Evolutionary conservation across 2,888 invertebrate species (phyloP).

Genomic region (Halictus quadricinctus): DNA sequence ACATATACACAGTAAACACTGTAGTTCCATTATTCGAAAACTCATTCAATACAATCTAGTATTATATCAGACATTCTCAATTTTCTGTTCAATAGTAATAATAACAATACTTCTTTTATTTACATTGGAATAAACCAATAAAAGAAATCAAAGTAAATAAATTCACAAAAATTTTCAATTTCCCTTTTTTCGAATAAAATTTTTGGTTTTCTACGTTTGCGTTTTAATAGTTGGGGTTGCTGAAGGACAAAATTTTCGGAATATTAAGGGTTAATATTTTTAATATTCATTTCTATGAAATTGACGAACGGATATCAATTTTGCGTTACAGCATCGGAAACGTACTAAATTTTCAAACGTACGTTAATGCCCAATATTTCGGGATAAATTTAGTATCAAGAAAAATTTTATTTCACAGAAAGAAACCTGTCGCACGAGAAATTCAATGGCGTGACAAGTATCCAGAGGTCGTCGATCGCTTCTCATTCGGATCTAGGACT

Average conservation of each 20-base stretch:
- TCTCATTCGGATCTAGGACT: background rate
- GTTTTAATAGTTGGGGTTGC: background rate
- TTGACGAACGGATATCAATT: background rate
- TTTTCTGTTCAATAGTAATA: background rate
- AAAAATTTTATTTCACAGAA: background rate
- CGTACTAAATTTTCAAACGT: background rate
- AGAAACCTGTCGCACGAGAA: background rate
- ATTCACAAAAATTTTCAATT: background rate
- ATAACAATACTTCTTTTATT: background rate
- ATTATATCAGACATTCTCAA: background rate
- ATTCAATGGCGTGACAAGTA: background rate
- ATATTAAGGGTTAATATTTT: background rate
- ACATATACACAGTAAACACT: no score
- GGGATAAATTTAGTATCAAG: background rate
- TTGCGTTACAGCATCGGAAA: background rate
- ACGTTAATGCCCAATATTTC: background rate
- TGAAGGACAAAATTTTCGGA: background rate
- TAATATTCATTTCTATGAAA: background rate
- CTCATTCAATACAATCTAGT: background rate
- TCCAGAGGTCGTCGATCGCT: background rate
- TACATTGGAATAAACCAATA: no score
- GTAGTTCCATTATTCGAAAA: background rate
- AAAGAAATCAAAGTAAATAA: background rate
- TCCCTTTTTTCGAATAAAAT: background rate
- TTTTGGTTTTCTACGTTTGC: background rate